These are phyloP conservation scores for Colaptes auratus DNA, from an alignment of 2,113 vertebrate genomes.

Conservation along the genomic window DNA sequence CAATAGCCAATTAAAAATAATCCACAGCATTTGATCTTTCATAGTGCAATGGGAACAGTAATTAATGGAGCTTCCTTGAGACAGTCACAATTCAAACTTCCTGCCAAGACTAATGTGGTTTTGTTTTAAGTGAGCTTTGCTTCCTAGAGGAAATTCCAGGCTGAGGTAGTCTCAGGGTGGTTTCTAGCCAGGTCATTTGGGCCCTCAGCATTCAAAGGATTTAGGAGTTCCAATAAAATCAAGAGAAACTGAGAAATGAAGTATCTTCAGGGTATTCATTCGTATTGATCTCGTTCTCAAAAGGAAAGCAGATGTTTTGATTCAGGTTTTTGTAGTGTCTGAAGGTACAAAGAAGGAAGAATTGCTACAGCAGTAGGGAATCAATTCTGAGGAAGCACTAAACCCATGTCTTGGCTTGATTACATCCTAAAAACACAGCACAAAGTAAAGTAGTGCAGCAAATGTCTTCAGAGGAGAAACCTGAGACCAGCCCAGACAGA, in stretches of 20 bases:
- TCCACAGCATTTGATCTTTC: slow-evolving; percentile 68
- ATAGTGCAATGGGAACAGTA: slow-evolving; percentile 51
- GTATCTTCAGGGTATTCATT: not conserved
- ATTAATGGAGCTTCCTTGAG: slow-evolving; percentile 61
- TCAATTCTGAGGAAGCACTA: not conserved
- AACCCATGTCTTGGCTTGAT: not conserved
- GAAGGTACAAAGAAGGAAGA: not conserved
- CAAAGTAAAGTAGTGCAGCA: not conserved
- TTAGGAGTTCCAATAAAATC: not conserved
- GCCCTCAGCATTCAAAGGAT: not conserved
- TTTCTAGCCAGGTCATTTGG: slow-evolving; percentile 9
- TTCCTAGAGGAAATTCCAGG: not conserved
- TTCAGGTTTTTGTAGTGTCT: not conserved
- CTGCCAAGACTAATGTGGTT: slow-evolving; percentile 48
- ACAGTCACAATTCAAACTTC: slow-evolving; percentile 53
- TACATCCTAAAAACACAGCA: not conserved
- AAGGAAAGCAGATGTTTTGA: not conserved
- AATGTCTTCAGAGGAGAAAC: not conserved
- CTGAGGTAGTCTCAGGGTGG: not conserved
- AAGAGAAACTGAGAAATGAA: not conserved
- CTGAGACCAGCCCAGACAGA: not conserved
- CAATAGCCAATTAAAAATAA: slow-evolving; percentile 74
- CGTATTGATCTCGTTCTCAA: not conserved
- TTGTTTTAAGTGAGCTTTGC: slow-evolving; percentile 33
- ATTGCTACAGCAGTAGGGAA: not conserved